These are phyloP conservation scores for Lucilia cuprina DNA, from an alignment of 1,140 invertebrate genomes.

Conservation along the genomic window DNA sequence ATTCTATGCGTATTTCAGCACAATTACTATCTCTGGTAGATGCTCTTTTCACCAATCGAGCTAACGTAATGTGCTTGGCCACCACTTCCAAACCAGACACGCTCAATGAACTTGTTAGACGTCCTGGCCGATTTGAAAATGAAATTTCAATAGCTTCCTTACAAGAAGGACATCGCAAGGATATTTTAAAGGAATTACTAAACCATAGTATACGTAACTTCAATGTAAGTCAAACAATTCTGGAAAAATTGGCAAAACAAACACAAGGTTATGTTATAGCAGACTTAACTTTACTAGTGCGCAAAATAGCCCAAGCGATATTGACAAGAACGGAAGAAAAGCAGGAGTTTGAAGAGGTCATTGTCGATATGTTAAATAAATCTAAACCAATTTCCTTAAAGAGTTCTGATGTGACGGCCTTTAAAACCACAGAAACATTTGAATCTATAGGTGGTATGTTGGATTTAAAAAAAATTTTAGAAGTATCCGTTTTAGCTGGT, in stretches of 20 bases:
- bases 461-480: constrained; percentile 69
- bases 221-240: constrained; percentile 13
- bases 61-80: constrained; percentile 60
- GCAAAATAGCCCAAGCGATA: constrained; percentile 43
- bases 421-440: constrained; percentile 63
- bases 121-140: constrained; percentile 59
- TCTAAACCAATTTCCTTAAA: constrained; percentile 64
- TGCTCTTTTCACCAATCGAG: constrained; percentile 45
- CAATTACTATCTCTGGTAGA: constrained; percentile 61
- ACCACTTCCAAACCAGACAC: constrained; percentile 58
- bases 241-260: constrained; percentile 48
- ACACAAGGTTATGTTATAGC: constrained; percentile 54
- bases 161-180: constrained; percentile 57
- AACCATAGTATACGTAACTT: constrained; percentile 6
- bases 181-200: constrained; percentile 40
- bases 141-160: constrained; percentile 70
- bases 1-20: constrained; percentile 50
- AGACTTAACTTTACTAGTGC: constrained; percentile 48
- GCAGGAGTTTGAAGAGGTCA: background rate
- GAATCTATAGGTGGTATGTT: constrained; percentile 73
- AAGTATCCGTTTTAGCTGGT: constrained; percentile 72
- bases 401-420: constrained; percentile 66
- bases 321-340: background rate
- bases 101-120: constrained; percentile 56
- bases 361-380: background rate